A percentile compares a stretch with the other conserved stretches of the same genome.
phyloP scores from a whole-genome alignment of 2,888 invertebrate species.

The Sarcophaga subvicina region DNA sequence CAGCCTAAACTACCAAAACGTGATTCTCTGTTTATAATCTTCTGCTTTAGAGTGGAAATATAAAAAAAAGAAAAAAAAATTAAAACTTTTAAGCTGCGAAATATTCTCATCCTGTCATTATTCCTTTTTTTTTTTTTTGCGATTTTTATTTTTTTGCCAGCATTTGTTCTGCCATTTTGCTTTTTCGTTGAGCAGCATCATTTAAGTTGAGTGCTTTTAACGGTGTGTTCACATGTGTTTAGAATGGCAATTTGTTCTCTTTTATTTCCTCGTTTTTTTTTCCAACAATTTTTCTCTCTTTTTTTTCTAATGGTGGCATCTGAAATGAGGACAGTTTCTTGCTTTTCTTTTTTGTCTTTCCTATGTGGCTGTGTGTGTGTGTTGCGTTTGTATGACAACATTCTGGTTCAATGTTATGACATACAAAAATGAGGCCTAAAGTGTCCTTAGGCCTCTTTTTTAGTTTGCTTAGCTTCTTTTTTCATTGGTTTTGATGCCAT shows the following conservation, averaged over 20 bases:
- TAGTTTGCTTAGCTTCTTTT: not conserved
- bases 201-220: constrained; percentile 64
- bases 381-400: not conserved
- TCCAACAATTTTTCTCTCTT: not conserved
- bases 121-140: not conserved
- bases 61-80: no score
- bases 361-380: not conserved
- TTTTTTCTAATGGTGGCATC: constrained; percentile 16
- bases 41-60: no score
- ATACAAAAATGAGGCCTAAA: constrained; percentile 15
- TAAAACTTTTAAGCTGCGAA: not conserved
- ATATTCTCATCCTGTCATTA: constrained; percentile 4
- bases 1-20: no score
- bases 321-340: constrained; percentile 43
- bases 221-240: constrained; percentile 41
- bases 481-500: not conserved
- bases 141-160: not conserved
- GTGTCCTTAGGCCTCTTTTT: constrained; percentile 7
- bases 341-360: not conserved
- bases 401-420: constrained; percentile 60
- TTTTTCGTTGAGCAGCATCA: constrained; percentile 41
- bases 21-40: no score
- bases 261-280: no score
- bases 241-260: constrained; percentile 34
- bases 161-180: constrained; percentile 31